Percentiles rank a stretch among this genome's conserved stretches.
Evolutionary conservation across 2,797 vertebrate species (phyloP).

Genomic region (Geotrypetes seraphini): DNA sequence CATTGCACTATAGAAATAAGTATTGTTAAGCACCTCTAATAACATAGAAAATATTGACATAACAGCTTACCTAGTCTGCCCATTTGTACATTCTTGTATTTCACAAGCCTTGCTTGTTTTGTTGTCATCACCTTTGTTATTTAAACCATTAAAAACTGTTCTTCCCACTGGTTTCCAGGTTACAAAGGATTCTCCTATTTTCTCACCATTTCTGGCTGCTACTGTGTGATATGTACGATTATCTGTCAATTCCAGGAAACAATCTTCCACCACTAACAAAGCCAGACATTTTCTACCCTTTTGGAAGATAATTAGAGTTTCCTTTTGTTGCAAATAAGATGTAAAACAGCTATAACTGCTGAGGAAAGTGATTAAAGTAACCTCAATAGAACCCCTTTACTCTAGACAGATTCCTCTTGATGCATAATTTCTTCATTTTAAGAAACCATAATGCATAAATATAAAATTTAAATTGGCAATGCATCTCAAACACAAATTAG

Average conservation of each 20-base stretch:
- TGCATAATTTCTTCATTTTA: constrained; percentile 84
- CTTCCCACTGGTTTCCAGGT: constrained; percentile 55
- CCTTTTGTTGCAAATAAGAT: constrained; percentile 79
- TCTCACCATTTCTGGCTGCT: constrained; percentile 67
- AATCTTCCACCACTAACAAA: constrained; percentile 70
- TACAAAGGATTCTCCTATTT: constrained; percentile 70
- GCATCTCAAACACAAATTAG: constrained; percentile 75
- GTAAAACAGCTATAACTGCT: constrained; percentile 90
- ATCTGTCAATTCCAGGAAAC: constrained; percentile 84
- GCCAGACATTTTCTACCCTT: constrained; percentile 71
- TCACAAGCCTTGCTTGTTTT: too few species aligned
- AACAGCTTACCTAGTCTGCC: too few species aligned
- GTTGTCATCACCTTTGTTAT: too few species aligned
- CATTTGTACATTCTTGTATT: too few species aligned
- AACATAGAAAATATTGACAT: too few species aligned
- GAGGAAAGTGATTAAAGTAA: constrained; percentile 92
- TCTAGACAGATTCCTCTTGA: constrained; percentile 79
- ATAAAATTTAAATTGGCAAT: constrained; percentile 74
- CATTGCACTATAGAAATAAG: too few species aligned
- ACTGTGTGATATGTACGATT: constrained; percentile 73
- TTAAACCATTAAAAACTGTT: constrained; percentile 67
- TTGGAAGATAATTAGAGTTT: constrained; percentile 86
- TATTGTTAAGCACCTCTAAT: too few species aligned
- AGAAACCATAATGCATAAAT: constrained; percentile 76
- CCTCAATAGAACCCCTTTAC: constrained; percentile 88